Evolutionary conservation across 2,888 invertebrate species (phyloP).

Genomic region (Erynnis tages): DNA sequence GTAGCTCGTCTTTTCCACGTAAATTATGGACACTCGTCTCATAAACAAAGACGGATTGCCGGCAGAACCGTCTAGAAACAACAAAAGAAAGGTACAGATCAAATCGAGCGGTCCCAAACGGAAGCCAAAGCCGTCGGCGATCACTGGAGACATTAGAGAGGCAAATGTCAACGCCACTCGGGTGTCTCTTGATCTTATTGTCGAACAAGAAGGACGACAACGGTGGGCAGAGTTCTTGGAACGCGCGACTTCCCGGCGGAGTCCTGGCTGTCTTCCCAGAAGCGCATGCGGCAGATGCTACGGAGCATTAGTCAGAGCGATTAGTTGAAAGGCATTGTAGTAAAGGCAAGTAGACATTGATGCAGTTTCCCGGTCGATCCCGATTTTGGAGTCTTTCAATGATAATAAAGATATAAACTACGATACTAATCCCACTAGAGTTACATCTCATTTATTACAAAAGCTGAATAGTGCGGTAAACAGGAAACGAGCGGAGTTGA

Average conservation of each 20-base stretch:
- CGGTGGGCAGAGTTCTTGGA: constrained; percentile 52
- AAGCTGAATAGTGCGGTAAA: constrained; percentile 10
- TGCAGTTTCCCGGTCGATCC: constrained; percentile 2
- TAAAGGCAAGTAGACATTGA: constrained; percentile 4
- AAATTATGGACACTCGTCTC: background rate
- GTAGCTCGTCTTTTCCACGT: background rate
- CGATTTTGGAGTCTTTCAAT: background rate
- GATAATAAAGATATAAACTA: background rate
- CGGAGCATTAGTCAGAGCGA: constrained; percentile 39
- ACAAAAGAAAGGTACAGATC: constrained; percentile 12
- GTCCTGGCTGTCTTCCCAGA: constrained; percentile 60
- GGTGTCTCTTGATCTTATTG: constrained; percentile 50
- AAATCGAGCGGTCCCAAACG: constrained; percentile 13
- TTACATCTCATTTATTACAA: too few species aligned
- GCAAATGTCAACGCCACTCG: constrained; percentile 46
- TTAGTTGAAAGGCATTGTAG: too few species aligned
- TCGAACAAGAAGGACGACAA: constrained; percentile 50
- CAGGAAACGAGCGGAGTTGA: constrained; percentile 7
- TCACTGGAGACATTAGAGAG: constrained; percentile 29
- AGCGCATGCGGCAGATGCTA: constrained; percentile 41
- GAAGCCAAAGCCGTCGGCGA: constrained; percentile 12
- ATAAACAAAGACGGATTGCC: constrained; percentile 12
- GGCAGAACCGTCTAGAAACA: constrained; percentile 1
- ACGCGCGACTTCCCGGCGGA: constrained; percentile 52
- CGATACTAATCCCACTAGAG: too few species aligned